Base-by-base conservation (phyloP, 2,888 invertebrate genomes). In the Omphaloscelis lunosa region DNA sequence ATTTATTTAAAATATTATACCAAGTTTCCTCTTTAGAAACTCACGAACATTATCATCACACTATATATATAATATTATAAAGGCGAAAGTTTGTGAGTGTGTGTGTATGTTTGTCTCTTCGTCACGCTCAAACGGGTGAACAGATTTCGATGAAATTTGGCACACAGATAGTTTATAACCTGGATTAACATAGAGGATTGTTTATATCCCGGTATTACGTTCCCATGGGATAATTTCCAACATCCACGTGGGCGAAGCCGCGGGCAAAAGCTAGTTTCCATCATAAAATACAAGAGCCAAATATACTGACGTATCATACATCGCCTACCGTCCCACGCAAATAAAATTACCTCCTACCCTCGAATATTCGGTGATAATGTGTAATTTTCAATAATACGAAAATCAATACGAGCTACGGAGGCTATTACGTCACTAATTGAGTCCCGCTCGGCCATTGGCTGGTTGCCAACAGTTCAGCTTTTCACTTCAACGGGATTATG, bases 361-460 rank as follows among this genome's bases (percentile, higher is more conserved):
- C 68, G 69, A 68, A 86, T 82, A 85, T 83, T 80, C 82, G 78
- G 81, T 71, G 76, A 80, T 87, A 82, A 88, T 85, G 83, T 86
- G 79, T 87, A 86, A 88, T 88, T 87, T 87, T 87, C 86, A 87
- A 86, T 88, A 88, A 89, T 88, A 87, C 83, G 84, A 87, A 89
- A 91, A 90, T 90, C 91, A 88, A 91, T 92, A 90, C 78, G 79
- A 83, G 78, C 85, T 81, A 75, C 82, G 80, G 86, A 80, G 85
- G 90, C 91, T 91, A 93, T 94, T 93, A 94, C 93, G 92, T 91
- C 87, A 90, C 93, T 94, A 95, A 95, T 95, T 93, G 94, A 93
- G 93, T 91, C 75, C 77, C 78, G 84, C 34, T 72, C 82, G 86
- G 61, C 67, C 77, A 82, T 80, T 87, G 90, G 90, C 91, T 91